phyloP scores from a whole-genome alignment of 2,888 invertebrate species.

The Parasteatoda lunata region DNA sequence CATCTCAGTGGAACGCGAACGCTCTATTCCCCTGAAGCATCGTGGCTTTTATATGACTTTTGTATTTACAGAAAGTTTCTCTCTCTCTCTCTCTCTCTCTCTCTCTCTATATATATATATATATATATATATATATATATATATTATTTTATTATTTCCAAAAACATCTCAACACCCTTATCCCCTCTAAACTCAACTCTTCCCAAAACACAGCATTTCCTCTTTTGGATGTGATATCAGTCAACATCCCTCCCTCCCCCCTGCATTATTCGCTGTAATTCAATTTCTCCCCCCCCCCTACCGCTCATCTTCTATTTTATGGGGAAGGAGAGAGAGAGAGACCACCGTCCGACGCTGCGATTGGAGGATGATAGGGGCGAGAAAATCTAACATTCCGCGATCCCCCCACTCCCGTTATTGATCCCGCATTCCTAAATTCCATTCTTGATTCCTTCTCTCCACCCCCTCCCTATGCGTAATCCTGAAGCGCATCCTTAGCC shows the following conservation, averaged over 20 bases:
- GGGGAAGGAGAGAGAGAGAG: not conserved
- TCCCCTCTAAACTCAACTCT: not conserved
- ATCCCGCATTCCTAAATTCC: slow-evolving; percentile 39
- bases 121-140: too few species aligned
- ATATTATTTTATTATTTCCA: too few species aligned
- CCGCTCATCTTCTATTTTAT: not conserved
- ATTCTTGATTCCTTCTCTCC: not conserved
- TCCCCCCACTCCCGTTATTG: slow-evolving; percentile 47
- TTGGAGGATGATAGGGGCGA: slow-evolving; percentile 50
- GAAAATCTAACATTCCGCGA: slow-evolving; percentile 44
- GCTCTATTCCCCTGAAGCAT: too few species aligned
- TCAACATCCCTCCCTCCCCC: not conserved
- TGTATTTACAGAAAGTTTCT: too few species aligned
- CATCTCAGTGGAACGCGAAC: too few species aligned
- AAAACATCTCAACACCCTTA: not conserved
- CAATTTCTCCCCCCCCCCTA: not conserved
- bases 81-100: too few species aligned
- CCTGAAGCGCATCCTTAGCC: too few species aligned
- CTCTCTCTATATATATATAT: too few species aligned
- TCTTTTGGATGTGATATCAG: not conserved
- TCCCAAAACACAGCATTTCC: not conserved
- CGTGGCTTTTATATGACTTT: too few species aligned
- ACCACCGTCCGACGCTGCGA: slow-evolving; percentile 10
- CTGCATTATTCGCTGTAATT: not conserved
- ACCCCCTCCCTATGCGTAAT: not conserved